A percentile compares a stretch with the other conserved stretches of the same genome.
phyloP scores from a whole-genome alignment of 2,113 vertebrate genomes.

The Talpa occidentalis region DNA sequence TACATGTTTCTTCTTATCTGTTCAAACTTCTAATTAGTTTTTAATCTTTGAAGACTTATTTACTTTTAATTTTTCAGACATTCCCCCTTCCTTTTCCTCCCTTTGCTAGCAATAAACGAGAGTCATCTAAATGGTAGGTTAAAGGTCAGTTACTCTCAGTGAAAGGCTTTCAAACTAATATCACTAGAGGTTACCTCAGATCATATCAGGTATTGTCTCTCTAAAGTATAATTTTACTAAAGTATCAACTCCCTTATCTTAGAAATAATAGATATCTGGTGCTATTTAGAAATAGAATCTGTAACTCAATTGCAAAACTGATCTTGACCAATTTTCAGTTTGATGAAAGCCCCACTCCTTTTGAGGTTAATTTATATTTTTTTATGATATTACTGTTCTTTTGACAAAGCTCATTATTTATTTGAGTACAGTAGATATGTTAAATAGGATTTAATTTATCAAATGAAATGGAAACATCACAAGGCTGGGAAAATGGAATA shows the following conservation, averaged over 20 bases:
- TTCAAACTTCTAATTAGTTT: background rate
- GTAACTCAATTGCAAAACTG: background rate
- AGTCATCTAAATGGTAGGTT: background rate
- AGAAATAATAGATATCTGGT: background rate
- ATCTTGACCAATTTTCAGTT: background rate
- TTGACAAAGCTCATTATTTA: background rate
- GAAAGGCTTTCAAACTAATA: conserved; percentile 50
- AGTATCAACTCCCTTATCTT: background rate
- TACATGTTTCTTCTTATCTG: background rate
- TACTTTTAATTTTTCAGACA: background rate
- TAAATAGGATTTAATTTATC: conserved; percentile 9
- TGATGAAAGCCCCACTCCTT: conserved; percentile 2
- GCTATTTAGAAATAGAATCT: background rate
- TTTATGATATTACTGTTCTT: background rate
- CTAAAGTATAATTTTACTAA: conserved; percentile 13
- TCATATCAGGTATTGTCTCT: background rate
- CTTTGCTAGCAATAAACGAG: background rate
- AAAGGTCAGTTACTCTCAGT: background rate
- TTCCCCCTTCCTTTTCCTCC: background rate
- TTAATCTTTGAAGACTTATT: background rate
- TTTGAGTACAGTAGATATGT: background rate
- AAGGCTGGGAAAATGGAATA: background rate
- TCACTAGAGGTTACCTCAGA: background rate
- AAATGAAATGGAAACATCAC: background rate
- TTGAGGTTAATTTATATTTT: conserved; percentile 22